These are phyloP conservation scores for Atta colombica DNA, from an alignment of 1,140 invertebrate species.

Conservation along the genomic window DNA sequence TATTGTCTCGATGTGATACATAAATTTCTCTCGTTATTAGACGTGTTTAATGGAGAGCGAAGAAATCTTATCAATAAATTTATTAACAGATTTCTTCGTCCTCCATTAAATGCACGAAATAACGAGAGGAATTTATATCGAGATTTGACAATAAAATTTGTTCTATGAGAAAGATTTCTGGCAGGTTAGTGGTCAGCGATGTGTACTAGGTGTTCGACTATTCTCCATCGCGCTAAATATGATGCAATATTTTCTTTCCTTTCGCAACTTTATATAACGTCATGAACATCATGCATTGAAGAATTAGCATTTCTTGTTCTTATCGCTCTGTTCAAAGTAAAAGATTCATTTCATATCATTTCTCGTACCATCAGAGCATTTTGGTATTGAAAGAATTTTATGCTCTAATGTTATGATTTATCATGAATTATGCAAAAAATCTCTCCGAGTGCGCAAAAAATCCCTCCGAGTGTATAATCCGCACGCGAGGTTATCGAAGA, in stretches of 20 bases:
- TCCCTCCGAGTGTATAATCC: neutral
- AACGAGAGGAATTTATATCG: conserved; percentile 8
- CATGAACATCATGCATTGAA: neutral
- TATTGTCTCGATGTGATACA: no score
- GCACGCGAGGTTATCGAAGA: neutral
- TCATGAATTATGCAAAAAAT: neutral
- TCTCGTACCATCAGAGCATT: no score
- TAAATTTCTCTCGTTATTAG: no score
- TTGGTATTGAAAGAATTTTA: neutral
- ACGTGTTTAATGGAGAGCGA: no score
- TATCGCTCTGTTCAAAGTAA: neutral
- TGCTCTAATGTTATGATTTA: conserved; percentile 19
- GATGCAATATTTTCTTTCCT: conserved; percentile 33
- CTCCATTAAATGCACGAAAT: neutral
- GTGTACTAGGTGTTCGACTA: conserved; percentile 11
- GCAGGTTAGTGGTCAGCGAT: conserved; percentile 3
- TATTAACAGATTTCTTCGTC: neutral
- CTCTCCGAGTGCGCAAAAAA: neutral
- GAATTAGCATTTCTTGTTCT: neutral
- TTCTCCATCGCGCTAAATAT: conserved; percentile 12
- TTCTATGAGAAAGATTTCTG: conserved; percentile 38
- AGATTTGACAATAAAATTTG: neutral
- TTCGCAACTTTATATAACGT: conserved; percentile 28
- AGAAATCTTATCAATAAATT: neutral
- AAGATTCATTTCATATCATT: neutral